Evolutionary conservation across 2,888 invertebrate species (phyloP), one percentile per base, ranked within the genome.

Genomic region (Calliscelio sp.): DNA sequence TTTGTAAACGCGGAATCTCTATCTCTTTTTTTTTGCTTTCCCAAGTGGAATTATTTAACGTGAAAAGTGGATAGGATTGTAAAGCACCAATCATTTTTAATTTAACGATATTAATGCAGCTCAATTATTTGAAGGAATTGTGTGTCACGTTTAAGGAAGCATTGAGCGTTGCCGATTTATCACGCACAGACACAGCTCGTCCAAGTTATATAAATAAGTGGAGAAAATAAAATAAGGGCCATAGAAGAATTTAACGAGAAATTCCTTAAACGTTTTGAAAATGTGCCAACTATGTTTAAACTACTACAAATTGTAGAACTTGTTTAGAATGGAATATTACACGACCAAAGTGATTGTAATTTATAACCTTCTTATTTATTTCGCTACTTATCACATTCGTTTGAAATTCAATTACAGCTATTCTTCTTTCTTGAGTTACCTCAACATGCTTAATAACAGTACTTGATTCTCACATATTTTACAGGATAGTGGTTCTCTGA

Each of bases 221-320:
- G 46, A 46, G 11, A 28, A 63, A 16, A 63, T 46, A 46, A 46
- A 63, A 25, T 46, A 25, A 63, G 25, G 28, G 28, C 18, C 63
- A 1, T 46, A 25, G 16, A 57, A 70, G 55, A 70, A 44, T 70
- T 55, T 55, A 41, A 44, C 22, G 16, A 57, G 55, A 57, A 41
- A 70, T 55, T 41, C 28, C 44, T 41, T 70, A 55, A 70, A 70
- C 57, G 57, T 44, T 70, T 55, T 70, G 70, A 70, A 57, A 57
- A 70, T 57, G 41, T 70, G 70, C 57, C 70, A 70, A 70, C 44
- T 41, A 44, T 57, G 55, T 70, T 70, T 70, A 70, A 70, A 70
- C 57, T 41, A 55, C 44, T 70, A 57, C 41, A 70, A 70, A 70
- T 70, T 70, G 70, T 28, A 22, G 70, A 55, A 57, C 70, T 70